These are phyloP conservation scores for Parauchenoglanis punctatus DNA, from an alignment of 2,797 vertebrate species.

Conservation along the genomic window DNA sequence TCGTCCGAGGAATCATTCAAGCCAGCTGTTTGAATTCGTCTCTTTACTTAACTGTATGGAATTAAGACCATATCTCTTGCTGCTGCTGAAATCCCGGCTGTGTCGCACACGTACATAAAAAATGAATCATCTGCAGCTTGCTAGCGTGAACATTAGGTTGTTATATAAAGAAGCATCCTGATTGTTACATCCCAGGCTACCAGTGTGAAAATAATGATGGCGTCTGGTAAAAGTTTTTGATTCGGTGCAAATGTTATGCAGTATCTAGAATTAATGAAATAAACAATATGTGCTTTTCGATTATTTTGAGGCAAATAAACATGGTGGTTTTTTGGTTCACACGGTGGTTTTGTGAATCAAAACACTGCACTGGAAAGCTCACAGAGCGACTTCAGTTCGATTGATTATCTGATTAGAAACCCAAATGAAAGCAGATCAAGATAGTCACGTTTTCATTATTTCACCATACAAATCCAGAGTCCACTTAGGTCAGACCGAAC, in stretches of 20 bases:
- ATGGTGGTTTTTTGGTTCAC: constrained; percentile 50
- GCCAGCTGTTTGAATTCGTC: not conserved
- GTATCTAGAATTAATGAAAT: not conserved
- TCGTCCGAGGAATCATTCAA: not conserved
- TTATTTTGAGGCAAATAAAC: constrained; percentile 7
- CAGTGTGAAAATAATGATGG: not conserved
- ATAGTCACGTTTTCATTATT: not conserved
- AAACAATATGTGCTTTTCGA: not conserved
- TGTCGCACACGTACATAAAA: not conserved
- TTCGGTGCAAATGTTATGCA: not conserved
- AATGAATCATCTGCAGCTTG: not conserved
- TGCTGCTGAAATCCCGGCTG: not conserved
- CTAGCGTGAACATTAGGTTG: not conserved
- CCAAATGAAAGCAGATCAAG: not conserved
- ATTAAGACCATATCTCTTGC: not conserved
- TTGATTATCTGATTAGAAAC: not conserved
- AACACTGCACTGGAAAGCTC: not conserved
- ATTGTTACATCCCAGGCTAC: not conserved
- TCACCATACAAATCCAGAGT: not conserved
- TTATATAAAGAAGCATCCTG: not conserved
- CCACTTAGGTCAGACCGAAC: not conserved
- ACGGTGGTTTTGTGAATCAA: constrained; percentile 35
- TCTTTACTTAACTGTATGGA: too few relatives aligned
- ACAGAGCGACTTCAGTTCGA: not conserved
- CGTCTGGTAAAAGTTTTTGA: too few relatives aligned